These are phyloP conservation scores for Nerophis ophidion DNA, from an alignment of 2,113 vertebrate species.

Conservation along the genomic window DNA sequence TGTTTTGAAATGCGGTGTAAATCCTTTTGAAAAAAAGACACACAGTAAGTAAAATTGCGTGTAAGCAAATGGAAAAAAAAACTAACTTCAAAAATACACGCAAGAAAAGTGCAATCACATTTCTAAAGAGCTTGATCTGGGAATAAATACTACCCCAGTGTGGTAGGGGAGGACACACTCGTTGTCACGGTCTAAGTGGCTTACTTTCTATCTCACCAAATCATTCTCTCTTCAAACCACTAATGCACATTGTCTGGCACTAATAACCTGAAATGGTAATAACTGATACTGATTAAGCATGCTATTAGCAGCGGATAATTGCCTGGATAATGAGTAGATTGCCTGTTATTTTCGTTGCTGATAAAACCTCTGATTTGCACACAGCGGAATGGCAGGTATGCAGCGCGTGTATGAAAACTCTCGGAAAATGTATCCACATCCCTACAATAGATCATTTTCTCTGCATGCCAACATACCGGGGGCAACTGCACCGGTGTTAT, in stretches of 20 bases:
- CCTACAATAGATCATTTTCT: slow-evolving; percentile 11
- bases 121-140: not conserved
- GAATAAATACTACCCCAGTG: too few relatives aligned
- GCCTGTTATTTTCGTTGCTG: slow-evolving; percentile 58
- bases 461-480: not conserved
- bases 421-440: slow-evolving; percentile 1
- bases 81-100: slow-evolving; percentile 24
- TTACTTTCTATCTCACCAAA: slow-evolving; percentile 50
- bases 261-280: slow-evolving; percentile 60
- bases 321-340: slow-evolving; percentile 66
- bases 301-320: slow-evolving; percentile 64
- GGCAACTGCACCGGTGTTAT: not conserved
- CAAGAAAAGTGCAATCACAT: not conserved
- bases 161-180: not conserved
- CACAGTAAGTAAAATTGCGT: too few relatives aligned
- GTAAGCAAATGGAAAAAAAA: too few relatives aligned
- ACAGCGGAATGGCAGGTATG: slow-evolving; percentile 33
- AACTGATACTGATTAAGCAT: slow-evolving; percentile 70
- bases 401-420: not conserved
- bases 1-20: too few relatives aligned
- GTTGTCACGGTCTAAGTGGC: slow-evolving; percentile 42
- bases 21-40: too few relatives aligned
- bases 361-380: slow-evolving; percentile 51
- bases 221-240: slow-evolving; percentile 51
- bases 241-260: slow-evolving; percentile 36